A percentile compares a stretch with the other conserved stretches of the same genome.
Conservation (phyloP, 2,888 invertebrate genomes). For the Cryptophagus acutangulus region DNA sequence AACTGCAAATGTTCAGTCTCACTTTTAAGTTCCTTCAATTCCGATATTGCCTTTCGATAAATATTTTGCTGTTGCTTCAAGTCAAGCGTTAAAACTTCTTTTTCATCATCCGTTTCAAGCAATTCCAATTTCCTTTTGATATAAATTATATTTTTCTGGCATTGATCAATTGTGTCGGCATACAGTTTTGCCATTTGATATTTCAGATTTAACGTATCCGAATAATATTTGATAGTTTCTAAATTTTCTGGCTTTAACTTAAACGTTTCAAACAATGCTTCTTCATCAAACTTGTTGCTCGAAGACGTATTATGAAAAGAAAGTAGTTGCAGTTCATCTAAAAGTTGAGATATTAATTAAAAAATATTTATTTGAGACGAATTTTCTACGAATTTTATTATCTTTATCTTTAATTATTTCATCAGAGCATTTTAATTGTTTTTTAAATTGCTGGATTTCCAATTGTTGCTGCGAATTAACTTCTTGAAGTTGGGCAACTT, state of each 20-base stretch:
- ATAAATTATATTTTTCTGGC: constrained; percentile 36
- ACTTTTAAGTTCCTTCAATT: constrained; percentile 36
- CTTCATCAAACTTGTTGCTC: no score
- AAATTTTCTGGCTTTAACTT: constrained; percentile 12
- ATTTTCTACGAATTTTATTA: no score
- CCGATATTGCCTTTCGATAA: constrained; percentile 34
- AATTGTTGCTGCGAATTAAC: no score
- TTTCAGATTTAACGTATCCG: constrained; percentile 28
- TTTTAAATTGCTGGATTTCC: no score
- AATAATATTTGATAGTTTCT: constrained; percentile 20
- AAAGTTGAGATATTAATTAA: no score
- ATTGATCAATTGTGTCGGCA: constrained; percentile 33
- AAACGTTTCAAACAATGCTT: constrained; percentile 16
- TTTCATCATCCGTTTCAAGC: constrained; percentile 12
- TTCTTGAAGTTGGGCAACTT: no score
- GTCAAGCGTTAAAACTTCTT: constrained; percentile 24
- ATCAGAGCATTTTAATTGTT: no score
- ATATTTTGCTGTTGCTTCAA: constrained; percentile 36
- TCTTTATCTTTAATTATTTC: no score
- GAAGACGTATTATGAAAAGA: no score
- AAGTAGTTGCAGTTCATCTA: no score
- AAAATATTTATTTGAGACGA: no score
- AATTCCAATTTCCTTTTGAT: constrained; percentile 29
- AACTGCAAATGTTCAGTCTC: constrained; percentile 38
- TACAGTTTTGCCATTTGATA: constrained; percentile 34